A percentile compares a stretch with the other conserved stretches of the same genome.
Evolutionary conservation across 2,888 invertebrate species (phyloP).

Genomic region (Cinara cedri): DNA sequence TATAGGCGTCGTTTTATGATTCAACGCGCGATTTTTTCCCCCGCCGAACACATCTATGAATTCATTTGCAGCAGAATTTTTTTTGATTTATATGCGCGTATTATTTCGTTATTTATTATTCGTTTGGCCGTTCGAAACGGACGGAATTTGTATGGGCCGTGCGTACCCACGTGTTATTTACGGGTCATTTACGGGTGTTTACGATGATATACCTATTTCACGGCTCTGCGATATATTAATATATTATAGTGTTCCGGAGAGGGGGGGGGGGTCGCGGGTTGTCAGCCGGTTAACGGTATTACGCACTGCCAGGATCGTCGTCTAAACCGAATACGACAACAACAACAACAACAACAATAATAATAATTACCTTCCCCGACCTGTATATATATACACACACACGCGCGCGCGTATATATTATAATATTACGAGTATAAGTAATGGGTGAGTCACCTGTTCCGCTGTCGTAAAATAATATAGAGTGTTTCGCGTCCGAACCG

Average conservation of each 20-base stretch:
- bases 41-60: too few species aligned
- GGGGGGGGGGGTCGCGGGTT: neutral
- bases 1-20: too few species aligned
- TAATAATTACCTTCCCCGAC: neutral
- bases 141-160: neutral
- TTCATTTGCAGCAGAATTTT: too few species aligned
- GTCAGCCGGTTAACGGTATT: slow-evolving; percentile 3
- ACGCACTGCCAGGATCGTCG: neutral
- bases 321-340: neutral
- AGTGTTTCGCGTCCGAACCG: slow-evolving; percentile 7
- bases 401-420: too few species aligned
- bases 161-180: neutral
- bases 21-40: too few species aligned
- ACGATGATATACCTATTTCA: neutral
- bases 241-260: too few species aligned
- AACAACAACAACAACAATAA: slow-evolving; percentile 14
- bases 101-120: too few species aligned
- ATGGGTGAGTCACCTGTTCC: neutral
- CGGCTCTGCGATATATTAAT: too few species aligned
- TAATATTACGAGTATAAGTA: neutral
- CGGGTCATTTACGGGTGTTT: slow-evolving; percentile 29
- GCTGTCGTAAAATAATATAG: too few species aligned
- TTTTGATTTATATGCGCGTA: too few species aligned
- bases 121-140: neutral
- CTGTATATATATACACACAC: too few species aligned